Percentiles rank a stretch among this genome's conserved stretches.
These are phyloP conservation scores for Tenthredo mesomela DNA, from an alignment of 2,888 invertebrate genomes.

Conservation along the genomic window DNA sequence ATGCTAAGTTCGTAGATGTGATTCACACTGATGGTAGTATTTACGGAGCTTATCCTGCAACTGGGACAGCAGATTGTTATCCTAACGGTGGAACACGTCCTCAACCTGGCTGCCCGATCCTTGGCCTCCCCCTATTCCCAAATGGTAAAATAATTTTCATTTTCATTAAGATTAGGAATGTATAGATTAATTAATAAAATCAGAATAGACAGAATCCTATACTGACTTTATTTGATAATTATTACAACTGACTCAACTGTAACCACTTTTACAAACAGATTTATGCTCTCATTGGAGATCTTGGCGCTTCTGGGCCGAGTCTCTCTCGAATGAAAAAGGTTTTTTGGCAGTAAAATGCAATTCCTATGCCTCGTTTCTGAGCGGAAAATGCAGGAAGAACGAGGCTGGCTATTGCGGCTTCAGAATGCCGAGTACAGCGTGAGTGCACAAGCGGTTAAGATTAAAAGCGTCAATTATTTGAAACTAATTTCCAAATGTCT, in stretches of 20 bases:
- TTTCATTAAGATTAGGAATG: background rate
- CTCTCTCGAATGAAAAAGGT: constrained; percentile 57
- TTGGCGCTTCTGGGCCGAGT: constrained; percentile 62
- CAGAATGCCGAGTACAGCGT: constrained; percentile 60
- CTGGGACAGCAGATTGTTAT: constrained; percentile 68
- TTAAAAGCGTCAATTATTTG: too few species aligned
- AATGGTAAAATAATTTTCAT: constrained; percentile 55
- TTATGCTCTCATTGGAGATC: constrained; percentile 63
- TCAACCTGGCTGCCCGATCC: constrained; percentile 67
- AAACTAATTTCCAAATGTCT: too few species aligned
- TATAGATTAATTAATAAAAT: background rate
- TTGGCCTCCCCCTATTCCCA: constrained; percentile 58
- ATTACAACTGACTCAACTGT: too few species aligned
- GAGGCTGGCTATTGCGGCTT: constrained; percentile 62
- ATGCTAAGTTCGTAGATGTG: constrained; percentile 65
- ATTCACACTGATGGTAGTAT: constrained; percentile 69
- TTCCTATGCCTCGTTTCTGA: constrained; percentile 55
- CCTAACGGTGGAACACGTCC: constrained; percentile 67
- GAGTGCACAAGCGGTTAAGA: too few species aligned
- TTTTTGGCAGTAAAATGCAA: constrained; percentile 61
- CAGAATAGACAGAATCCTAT: background rate
- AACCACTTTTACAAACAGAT: constrained; percentile 53
- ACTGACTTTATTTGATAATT: background rate
- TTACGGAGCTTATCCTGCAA: constrained; percentile 62
- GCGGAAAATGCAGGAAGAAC: constrained; percentile 59